These are phyloP conservation scores for Gasterosteus aculeatus DNA, from an alignment of 2,113 vertebrate genomes.

Conservation along the genomic window DNA sequence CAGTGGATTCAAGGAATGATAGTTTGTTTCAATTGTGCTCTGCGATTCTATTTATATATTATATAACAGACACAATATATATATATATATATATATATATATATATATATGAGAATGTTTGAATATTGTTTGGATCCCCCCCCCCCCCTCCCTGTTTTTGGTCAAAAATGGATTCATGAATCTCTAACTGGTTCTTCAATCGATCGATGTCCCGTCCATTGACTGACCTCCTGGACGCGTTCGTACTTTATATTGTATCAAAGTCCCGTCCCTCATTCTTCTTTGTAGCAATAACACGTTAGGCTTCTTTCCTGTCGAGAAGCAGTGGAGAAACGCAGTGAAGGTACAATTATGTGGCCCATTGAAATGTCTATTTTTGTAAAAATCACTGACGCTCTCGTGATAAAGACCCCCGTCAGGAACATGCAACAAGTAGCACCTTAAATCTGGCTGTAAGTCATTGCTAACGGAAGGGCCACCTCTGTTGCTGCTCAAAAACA, in stretches of 20 bases:
- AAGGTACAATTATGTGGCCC: conserved; percentile 37
- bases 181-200: conserved; percentile 4
- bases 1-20: neutral
- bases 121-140: neutral
- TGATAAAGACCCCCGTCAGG: conserved; percentile 10
- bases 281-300: conserved; percentile 69
- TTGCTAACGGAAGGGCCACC: conserved; percentile 33
- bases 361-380: conserved; percentile 76
- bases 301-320: conserved; percentile 36
- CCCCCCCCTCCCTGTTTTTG: neutral
- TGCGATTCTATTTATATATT: neutral
- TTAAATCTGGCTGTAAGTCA: conserved; percentile 48
- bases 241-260: neutral
- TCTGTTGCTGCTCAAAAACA: conserved; percentile 51
- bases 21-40: neutral
- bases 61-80: no score
- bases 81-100: no score
- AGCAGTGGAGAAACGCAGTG: neutral
- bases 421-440: conserved; percentile 55
- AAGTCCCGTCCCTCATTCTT: conserved; percentile 13
- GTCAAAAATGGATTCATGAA: neutral
- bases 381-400: conserved; percentile 61
- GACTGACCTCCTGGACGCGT: neutral
- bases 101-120: neutral
- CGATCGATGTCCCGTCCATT: neutral